Evolutionary conservation across 2,888 invertebrate species (phyloP).

Genomic region (Megalurothrips usitatus): DNA sequence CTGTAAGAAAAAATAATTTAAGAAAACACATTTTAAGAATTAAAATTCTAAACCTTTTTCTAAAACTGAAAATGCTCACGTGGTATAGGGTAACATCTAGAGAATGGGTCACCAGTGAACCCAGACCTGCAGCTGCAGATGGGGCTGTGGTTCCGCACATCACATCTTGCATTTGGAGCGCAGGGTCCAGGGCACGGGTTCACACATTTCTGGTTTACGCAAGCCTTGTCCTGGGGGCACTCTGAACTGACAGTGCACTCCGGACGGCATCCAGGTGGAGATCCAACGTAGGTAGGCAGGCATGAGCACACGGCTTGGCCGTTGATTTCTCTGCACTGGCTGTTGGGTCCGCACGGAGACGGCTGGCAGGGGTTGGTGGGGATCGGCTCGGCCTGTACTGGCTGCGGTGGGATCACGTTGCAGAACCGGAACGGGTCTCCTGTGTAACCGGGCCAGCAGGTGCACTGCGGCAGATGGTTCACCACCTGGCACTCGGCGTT

Average conservation of each 20-base stretch:
- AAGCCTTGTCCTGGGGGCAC: constrained; percentile 66
- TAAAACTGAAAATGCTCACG: too few relatives aligned
- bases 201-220: constrained; percentile 63
- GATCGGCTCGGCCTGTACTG: constrained; percentile 42
- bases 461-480: constrained; percentile 62
- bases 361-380: constrained; percentile 59
- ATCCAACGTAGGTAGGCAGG: constrained; percentile 58
- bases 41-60: too few relatives aligned
- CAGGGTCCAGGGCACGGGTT: constrained; percentile 72
- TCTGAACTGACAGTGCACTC: constrained; percentile 69
- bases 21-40: constrained; percentile 21
- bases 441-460: constrained; percentile 56
- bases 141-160: constrained; percentile 71
- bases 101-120: constrained; percentile 61
- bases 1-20: constrained; percentile 37
- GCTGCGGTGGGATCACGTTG: constrained; percentile 47
- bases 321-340: constrained; percentile 57
- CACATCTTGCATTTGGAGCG: constrained; percentile 65
- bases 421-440: constrained; percentile 65
- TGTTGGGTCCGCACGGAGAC: constrained; percentile 62
- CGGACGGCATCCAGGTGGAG: constrained; percentile 64
- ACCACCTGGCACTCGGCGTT: constrained; percentile 63
- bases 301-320: constrained; percentile 68
- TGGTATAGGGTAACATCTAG: too few relatives aligned
- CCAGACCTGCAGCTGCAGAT: constrained; percentile 63